phyloP scores from a whole-genome alignment of 1,140 invertebrate species.

The Sitophilus oryzae region DNA sequence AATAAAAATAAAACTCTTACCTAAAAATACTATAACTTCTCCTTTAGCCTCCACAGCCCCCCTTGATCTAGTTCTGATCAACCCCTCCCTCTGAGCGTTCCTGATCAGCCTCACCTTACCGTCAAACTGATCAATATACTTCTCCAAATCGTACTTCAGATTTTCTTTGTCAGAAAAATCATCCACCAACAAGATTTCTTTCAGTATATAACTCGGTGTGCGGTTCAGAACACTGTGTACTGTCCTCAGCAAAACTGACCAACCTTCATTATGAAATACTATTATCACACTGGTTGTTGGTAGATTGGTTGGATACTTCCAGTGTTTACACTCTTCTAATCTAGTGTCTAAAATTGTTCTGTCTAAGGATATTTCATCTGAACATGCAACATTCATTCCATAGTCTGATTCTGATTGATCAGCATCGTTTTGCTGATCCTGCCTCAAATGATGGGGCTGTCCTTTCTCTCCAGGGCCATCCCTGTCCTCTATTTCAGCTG shows the following conservation, averaged over 20 bases:
- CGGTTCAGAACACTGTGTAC: conserved; percentile 93
- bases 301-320: conserved; percentile 88
- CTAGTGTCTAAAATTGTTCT: conserved; percentile 83
- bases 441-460: conserved; percentile 64
- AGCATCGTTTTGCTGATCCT: conserved; percentile 68
- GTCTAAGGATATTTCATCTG: conserved; percentile 75
- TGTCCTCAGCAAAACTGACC: conserved; percentile 90
- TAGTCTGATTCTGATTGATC: conserved; percentile 76
- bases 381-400: conserved; percentile 96
- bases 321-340: conserved; percentile 86
- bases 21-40: conserved; percentile 96
- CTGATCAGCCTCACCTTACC: conserved; percentile 85
- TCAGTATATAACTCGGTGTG: conserved; percentile 80
- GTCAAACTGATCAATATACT: conserved; percentile 81
- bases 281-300: conserved; percentile 93
- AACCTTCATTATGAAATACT: conserved; percentile 99
- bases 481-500: conserved; percentile 50
- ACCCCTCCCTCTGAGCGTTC: conserved; percentile 80
- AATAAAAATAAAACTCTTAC: conserved; percentile 8
- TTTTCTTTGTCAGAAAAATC: conserved; percentile 96
- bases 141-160: conserved; percentile 79
- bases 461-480: conserved; percentile 81
- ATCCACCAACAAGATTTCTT: conserved; percentile 97
- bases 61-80: conserved; percentile 85
- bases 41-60: conserved; percentile 91